phyloP scores from a whole-genome alignment of 2,113 vertebrate species.

The Pseudorectes ferrugineus region DNA sequence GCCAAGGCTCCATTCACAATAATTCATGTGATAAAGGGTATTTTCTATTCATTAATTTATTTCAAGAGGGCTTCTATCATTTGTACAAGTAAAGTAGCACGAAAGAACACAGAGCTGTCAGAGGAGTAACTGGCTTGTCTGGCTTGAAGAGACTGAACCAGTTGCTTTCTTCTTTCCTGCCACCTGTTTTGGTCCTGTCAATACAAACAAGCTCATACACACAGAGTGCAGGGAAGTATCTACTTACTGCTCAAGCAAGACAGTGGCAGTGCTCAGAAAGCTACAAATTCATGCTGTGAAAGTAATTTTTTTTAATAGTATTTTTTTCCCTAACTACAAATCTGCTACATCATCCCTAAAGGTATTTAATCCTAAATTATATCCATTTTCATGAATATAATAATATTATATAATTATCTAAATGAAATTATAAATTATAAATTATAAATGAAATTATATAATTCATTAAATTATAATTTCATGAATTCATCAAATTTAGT shows the following conservation, averaged over 20 bases:
- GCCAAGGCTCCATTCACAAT: not conserved
- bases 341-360: not conserved
- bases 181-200: fast-evolving
- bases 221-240: not conserved
- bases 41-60: not conserved
- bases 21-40: not conserved
- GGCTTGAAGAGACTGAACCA: not conserved
- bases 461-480: no score
- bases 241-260: not conserved
- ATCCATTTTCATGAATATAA: not conserved
- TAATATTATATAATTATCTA: no score
- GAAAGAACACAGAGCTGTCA: not conserved
- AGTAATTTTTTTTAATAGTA: not conserved
- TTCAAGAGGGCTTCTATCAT: not conserved
- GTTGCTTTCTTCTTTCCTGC: not conserved
- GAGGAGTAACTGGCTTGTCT: not conserved
- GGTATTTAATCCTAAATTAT: not conserved
- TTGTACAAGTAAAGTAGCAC: not conserved
- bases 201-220: not conserved
- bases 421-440: no score
- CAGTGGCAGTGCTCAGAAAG: not conserved
- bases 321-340: not conserved
- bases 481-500: not conserved
- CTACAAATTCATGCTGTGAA: not conserved
- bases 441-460: no score